phyloP scores from a whole-genome alignment of 1,140 invertebrate species.

The Drosophila prosaltans region DNA sequence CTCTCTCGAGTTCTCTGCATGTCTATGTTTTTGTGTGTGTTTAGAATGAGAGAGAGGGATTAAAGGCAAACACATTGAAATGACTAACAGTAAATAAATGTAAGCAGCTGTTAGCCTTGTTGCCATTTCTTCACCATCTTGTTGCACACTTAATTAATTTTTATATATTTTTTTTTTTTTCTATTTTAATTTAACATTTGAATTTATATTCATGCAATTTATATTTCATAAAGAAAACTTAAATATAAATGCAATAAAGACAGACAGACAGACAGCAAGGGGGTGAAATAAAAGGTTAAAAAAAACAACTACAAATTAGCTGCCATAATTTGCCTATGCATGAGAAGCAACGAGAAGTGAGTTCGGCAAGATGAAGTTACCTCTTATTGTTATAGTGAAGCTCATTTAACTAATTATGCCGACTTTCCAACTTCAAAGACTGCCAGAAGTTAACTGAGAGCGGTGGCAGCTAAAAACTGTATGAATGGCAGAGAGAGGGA shows the following conservation, averaged over 20 bases:
- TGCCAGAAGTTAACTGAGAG: constrained; percentile 19
- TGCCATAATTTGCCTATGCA: constrained; percentile 7
- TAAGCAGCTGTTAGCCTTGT: constrained; percentile 29
- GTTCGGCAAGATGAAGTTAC: constrained; percentile 24
- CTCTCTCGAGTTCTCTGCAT: background rate
- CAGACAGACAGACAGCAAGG: background rate
- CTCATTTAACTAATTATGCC: constrained; percentile 80
- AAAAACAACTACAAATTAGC: background rate
- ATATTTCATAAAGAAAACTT: constrained; percentile 46
- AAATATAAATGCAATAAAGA: constrained; percentile 36
- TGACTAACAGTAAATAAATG: constrained; percentile 74
- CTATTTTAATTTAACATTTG: constrained; percentile 40
- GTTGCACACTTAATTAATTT: constrained; percentile 69
- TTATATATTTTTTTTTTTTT: constrained; percentile 49
- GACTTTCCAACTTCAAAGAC: constrained; percentile 68
- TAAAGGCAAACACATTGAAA: constrained; percentile 58
- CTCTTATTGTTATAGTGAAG: constrained; percentile 65
- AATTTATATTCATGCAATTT: constrained; percentile 37
- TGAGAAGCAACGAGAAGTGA: background rate
- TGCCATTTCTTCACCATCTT: constrained; percentile 42
- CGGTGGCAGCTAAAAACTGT: constrained; percentile 5
- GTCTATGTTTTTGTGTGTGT: constrained; percentile 21
- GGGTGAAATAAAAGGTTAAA: background rate
- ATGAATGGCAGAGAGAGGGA: constrained; percentile 4
- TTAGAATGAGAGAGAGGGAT: constrained; percentile 6